Conservation (phyloP, 2,888 invertebrate species). For the Epsilonema sp. region DNA sequence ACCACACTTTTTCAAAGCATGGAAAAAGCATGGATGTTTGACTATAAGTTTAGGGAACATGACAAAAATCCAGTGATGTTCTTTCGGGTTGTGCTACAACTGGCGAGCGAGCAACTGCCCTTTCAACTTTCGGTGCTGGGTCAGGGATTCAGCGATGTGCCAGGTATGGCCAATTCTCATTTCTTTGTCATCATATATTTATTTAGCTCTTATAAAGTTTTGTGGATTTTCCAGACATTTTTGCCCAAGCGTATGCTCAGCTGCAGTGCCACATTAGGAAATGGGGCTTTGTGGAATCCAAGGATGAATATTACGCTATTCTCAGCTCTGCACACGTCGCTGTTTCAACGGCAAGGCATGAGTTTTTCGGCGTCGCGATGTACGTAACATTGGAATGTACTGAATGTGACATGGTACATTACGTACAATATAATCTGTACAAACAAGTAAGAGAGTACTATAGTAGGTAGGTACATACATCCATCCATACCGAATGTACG, state of each 20-base stretch:
- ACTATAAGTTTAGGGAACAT: conserved; percentile 10
- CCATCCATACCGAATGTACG: no score
- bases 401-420: no score
- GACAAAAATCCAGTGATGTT: conserved; percentile 7
- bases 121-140: conserved; percentile 37
- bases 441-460: no score
- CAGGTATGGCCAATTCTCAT: no score
- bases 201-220: no score
- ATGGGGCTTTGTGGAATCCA: conserved; percentile 42
- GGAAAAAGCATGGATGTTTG: no score
- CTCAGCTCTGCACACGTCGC: conserved; percentile 43
- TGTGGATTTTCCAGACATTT: no score
- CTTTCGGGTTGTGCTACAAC: not conserved
- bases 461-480: no score
- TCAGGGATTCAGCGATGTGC: not conserved
- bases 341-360: conserved; percentile 51
- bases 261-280: conserved; percentile 33
- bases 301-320: conserved; percentile 41
- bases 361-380: conserved; percentile 55
- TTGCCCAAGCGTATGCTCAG: conserved; percentile 33
- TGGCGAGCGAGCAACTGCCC: not conserved
- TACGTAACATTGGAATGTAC: not conserved
- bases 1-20: no score
- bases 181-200: no score
- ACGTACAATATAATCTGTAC: no score